phyloP scores from a whole-genome alignment of 1,140 invertebrate species.

The Micrasema minimum region DNA sequence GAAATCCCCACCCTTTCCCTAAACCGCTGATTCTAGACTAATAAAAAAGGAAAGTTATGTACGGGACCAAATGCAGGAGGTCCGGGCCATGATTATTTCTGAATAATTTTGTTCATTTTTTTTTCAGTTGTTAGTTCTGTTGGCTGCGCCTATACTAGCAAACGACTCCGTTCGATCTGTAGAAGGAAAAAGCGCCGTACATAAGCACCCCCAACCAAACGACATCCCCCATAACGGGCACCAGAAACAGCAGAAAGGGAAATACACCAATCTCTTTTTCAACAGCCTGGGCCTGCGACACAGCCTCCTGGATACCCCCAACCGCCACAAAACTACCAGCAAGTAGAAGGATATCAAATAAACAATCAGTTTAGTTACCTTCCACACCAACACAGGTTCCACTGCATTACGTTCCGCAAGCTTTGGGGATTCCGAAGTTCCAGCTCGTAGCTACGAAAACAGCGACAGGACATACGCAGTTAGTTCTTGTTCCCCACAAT shows the following conservation, averaged over 20 bases:
- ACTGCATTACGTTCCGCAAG: constrained; percentile 37
- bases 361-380: constrained; percentile 28
- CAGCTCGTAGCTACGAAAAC: constrained; percentile 47
- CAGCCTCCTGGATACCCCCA: constrained; percentile 44
- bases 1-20: too few species aligned
- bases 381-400: constrained; percentile 36
- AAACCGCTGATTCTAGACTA: too few species aligned
- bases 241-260: constrained; percentile 44
- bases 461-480: constrained; percentile 48
- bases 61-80: too few species aligned
- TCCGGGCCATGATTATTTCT: too few species aligned
- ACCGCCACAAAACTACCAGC: constrained; percentile 39
- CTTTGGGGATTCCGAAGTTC: constrained; percentile 37
- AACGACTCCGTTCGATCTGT: constrained; percentile 32
- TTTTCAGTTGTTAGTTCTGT: too few species aligned
- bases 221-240: constrained; percentile 41
- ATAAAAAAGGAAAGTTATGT: too few species aligned
- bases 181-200: constrained; percentile 41
- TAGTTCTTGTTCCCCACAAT: constrained; percentile 45
- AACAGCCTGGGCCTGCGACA: constrained; percentile 16
- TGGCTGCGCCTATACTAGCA: constrained; percentile 34
- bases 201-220: constrained; percentile 40
- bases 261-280: constrained; percentile 28
- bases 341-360: constrained; percentile 17
- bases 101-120: too few species aligned